Evolutionary conservation across 2,113 vertebrate species (phyloP).

Genomic region (Condylura cristata): DNA sequence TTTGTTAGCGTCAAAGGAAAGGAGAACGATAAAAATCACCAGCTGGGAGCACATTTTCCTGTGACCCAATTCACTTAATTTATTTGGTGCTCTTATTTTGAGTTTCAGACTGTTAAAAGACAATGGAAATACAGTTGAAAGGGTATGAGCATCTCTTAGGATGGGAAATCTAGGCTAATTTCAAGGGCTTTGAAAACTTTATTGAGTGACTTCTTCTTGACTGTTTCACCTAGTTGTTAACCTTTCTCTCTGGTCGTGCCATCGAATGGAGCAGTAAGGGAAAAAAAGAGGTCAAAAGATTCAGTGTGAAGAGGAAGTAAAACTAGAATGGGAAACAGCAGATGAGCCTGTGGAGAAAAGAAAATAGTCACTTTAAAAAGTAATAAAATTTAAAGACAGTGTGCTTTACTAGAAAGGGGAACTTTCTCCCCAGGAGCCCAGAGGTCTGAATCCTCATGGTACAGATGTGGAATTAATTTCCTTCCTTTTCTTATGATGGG

Average conservation of each 20-base stretch:
- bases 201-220: not conserved
- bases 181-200: not conserved
- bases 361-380: not conserved
- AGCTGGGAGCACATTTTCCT: not conserved
- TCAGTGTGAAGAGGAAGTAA: not conserved
- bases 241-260: not conserved
- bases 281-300: not conserved
- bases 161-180: not conserved
- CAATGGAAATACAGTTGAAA: not conserved
- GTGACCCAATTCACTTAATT: not conserved
- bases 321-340: not conserved
- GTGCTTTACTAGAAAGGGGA: not conserved
- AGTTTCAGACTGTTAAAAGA: not conserved
- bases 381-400: not conserved
- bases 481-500: not conserved
- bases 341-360: not conserved
- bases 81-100: not conserved
- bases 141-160: not conserved
- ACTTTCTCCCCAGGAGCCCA: not conserved
- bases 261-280: not conserved
- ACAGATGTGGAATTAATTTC: not conserved
- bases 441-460: not conserved
- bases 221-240: not conserved
- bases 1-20: constrained; percentile 1
- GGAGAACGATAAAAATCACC: not conserved